Percentiles rank a stretch among this genome's conserved stretches.
Conservation (phyloP, 35 echinoderm and acorn worm species). For the Apostichopus parvimensis region DNA sequence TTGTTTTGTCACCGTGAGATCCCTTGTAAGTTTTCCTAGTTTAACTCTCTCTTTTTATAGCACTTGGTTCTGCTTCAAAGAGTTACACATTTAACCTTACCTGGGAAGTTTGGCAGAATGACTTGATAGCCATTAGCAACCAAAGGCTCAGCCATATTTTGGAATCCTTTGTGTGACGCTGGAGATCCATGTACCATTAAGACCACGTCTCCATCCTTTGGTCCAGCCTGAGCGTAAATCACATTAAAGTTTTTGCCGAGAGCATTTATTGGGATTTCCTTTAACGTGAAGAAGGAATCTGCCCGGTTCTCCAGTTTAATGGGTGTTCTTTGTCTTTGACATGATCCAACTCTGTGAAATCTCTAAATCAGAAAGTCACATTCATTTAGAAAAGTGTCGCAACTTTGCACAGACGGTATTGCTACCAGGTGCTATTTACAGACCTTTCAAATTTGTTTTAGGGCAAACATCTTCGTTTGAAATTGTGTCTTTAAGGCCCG, state of each 20-base stretch:
- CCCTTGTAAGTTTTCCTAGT: too few species aligned
- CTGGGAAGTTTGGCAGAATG: slow-evolving; percentile 47
- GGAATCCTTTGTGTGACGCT: slow-evolving; percentile 27
- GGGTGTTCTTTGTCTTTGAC: neutral
- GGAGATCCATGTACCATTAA: slow-evolving; percentile 39
- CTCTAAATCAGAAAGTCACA: neutral
- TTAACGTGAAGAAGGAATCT: slow-evolving; percentile 32
- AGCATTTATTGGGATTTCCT: slow-evolving; percentile 16
- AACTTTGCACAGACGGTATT: too few species aligned
- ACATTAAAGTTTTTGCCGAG: slow-evolving; percentile 13
- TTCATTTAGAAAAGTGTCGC: too few species aligned
- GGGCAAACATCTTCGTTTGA: too few species aligned
- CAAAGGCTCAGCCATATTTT: slow-evolving; percentile 33
- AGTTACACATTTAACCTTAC: neutral
- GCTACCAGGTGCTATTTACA: too few species aligned
- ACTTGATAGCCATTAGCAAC: slow-evolving; percentile 35
- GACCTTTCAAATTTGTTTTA: too few species aligned
- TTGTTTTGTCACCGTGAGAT: too few species aligned
- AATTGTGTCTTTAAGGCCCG: too few species aligned
- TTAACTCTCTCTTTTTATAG: too few species aligned
- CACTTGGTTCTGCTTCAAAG: too few species aligned
- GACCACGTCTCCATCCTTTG: slow-evolving; percentile 19
- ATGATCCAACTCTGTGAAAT: neutral
- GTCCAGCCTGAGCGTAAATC: slow-evolving; percentile 40
- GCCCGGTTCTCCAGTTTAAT: neutral